These are phyloP conservation scores for Drosophila bipectinata DNA, from an alignment of 1,140 invertebrate species.

Conservation along the genomic window DNA sequence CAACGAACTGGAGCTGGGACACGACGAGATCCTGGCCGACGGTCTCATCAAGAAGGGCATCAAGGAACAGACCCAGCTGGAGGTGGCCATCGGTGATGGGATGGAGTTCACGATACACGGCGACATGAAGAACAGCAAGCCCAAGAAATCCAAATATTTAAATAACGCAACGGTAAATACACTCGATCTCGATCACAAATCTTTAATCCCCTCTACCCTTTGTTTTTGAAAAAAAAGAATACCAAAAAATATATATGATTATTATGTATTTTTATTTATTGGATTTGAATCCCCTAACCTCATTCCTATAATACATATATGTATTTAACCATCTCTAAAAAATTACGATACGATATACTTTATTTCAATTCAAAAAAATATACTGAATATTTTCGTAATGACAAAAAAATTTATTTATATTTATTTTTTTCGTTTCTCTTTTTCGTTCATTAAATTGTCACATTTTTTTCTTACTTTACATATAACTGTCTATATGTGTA, in stretches of 20 bases:
- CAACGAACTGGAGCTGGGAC: conserved; percentile 87
- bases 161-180: conserved; percentile 89
- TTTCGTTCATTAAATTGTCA: conserved; percentile 67
- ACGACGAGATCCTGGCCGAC: conserved; percentile 92
- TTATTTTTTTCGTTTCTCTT: conserved; percentile 73
- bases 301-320: conserved; percentile 3
- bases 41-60: conserved; percentile 93
- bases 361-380: conserved; percentile 23
- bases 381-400: conserved; percentile 64
- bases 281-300: conserved; percentile 5
- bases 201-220: background rate
- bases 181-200: conserved; percentile 19
- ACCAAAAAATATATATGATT: background rate
- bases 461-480: conserved; percentile 61
- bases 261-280: conserved; percentile 4
- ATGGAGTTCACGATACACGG: conserved; percentile 96
- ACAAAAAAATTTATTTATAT: conserved; percentile 72
- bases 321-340: conserved; percentile 2
- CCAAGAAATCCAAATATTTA: conserved; percentile 89
- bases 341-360: conserved; percentile 16
- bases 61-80: conserved; percentile 94
- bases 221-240: background rate
- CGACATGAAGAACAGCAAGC: conserved; percentile 90
- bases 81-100: conserved; percentile 94
- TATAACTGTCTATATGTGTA: conserved; percentile 77